These are phyloP conservation scores for Ctenomys sociabilis DNA, from an alignment of 2,113 vertebrate species.

Conservation along the genomic window DNA sequence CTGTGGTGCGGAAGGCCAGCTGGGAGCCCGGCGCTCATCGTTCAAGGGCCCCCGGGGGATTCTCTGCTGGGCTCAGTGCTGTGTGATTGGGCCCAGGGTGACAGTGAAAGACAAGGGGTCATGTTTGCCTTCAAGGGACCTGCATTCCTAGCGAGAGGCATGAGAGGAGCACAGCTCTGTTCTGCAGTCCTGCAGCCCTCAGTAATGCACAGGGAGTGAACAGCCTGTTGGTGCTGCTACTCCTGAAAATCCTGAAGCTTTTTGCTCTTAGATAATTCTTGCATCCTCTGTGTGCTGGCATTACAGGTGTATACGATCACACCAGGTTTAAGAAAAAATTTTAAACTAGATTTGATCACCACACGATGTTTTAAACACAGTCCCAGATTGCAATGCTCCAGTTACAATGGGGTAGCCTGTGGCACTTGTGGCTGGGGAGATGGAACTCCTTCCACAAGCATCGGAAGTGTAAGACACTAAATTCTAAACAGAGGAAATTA, in stretches of 20 bases:
- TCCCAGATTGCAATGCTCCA: background rate
- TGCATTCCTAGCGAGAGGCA: background rate
- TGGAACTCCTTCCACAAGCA: background rate
- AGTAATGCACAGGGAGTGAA: background rate
- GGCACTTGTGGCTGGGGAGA: background rate
- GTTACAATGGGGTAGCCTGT: background rate
- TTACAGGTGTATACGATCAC: background rate
- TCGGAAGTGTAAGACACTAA: background rate
- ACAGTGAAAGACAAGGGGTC: background rate
- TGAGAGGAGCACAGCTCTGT: background rate
- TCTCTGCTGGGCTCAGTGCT: background rate
- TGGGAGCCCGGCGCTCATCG: background rate
- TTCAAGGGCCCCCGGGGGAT: background rate
- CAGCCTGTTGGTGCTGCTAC: background rate
- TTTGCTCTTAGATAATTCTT: background rate
- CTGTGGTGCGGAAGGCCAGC: background rate
- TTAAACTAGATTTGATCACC: background rate
- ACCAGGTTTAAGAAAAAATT: background rate
- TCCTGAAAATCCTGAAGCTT: background rate
- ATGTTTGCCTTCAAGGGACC: background rate
- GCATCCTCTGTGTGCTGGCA: background rate
- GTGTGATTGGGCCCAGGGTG: background rate
- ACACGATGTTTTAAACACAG: background rate
- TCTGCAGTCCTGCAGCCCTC: background rate
- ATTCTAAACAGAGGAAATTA: constrained; percentile 33